Evolutionary conservation across 2,888 invertebrate genomes (phyloP), one percentile per base, ranked within the genome.

Genomic region (Xestoiulus laeticollis): DNA sequence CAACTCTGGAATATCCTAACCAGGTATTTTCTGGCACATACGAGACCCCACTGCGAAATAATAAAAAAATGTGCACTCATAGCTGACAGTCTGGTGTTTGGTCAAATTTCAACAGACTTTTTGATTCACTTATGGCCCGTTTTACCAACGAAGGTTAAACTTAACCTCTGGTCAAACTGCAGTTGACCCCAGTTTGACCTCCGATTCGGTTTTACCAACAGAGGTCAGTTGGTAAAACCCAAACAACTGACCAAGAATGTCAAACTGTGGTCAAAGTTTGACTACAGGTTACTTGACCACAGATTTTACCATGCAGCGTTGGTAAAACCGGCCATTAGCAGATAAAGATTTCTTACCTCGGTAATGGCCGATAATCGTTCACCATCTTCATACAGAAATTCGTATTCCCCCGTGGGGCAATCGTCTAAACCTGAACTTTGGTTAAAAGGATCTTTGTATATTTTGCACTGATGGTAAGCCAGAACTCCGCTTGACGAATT

Each of bases 1-100:
- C 82, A 26, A 5, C 53, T 84, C 26, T 87, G 87, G 48, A 26
- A 87, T n/a, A 87, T 84, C 32, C 87, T 82, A 87, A 87, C 83
- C 30, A 87, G 87, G 48, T 87, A 87, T 14, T 44, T 43, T n/a
- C n/a, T 84, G 16, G 43, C 87, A 22, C 87, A 87, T 6, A 87
- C 87, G 38, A 87, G 44, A 0, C 44, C 53, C 87, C 87, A 87
- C 87, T 87, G n/a, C 19, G 30, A 87, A 83, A 26, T 10, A 14
- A 12, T 8, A 33, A 82, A 87, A 32, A 38, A 16, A 26, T 33
- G 0, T n/a, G 32, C 19, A 1, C 16, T 30, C 43, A n/a, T 16
- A 38, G 4, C 5, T n/a, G 32, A n/a, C 38, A 32, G 82, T 38
- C 38, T 38, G 5, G 38, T 48, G 14, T n/a, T 19, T n/a, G 32